Conservation (phyloP, 2,888 invertebrate species). For the Limnephilus lunatus region DNA sequence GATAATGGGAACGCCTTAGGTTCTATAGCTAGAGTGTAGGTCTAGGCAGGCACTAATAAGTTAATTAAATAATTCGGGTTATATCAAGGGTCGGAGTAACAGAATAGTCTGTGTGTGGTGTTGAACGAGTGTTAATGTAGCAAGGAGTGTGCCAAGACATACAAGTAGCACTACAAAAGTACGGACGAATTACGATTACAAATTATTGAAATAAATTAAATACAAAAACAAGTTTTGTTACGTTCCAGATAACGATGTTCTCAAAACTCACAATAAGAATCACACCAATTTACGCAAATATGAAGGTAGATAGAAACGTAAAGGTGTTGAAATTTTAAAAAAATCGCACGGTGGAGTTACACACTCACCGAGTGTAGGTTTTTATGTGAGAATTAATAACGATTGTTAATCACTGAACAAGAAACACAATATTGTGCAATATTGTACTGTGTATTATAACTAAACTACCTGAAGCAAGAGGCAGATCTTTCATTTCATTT, state of each 20-base stretch:
- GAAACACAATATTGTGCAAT: slow-evolving; percentile 9
- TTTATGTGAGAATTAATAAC: slow-evolving; percentile 29
- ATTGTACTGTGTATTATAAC: not conserved
- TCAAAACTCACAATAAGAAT: not conserved
- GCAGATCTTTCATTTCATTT: not conserved
- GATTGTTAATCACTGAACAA: not conserved
- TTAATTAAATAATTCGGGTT: not conserved
- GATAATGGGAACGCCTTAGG: not conserved
- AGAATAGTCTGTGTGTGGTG: not conserved
- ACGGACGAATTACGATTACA: too few relatives aligned
- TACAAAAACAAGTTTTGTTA: not conserved
- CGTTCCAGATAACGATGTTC: not conserved
- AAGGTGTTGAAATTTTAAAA: slow-evolving; percentile 10
- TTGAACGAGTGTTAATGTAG: not conserved
- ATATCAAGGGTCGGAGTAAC: not conserved
- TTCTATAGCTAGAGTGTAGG: not conserved
- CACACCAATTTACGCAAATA: not conserved
- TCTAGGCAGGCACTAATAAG: not conserved
- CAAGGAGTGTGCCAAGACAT: not conserved
- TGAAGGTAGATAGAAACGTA: not conserved
- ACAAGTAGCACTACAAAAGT: not conserved
- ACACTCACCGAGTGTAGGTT: slow-evolving; percentile 10
- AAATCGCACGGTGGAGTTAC: slow-evolving; percentile 25
- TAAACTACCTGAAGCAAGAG: not conserved
- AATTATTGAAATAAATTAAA: not conserved